Percentiles rank a stretch among this genome's conserved stretches.
These are phyloP conservation scores for Listrodromus nycthemerus DNA, from an alignment of 2,888 invertebrate genomes.

Conservation along the genomic window DNA sequence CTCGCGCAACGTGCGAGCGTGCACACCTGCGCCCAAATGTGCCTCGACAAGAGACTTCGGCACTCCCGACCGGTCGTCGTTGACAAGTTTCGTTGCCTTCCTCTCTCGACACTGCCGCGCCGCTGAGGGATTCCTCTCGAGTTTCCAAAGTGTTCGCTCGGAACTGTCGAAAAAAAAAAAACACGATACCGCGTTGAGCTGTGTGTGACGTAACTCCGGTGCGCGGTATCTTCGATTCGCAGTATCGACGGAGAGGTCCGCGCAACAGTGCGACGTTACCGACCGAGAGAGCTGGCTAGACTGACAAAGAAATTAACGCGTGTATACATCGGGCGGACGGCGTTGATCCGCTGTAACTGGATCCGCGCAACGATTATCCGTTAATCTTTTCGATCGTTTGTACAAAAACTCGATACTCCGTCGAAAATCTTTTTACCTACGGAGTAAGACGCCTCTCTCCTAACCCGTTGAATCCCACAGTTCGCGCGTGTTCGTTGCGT, in stretches of 20 bases:
- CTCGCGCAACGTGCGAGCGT: conserved; percentile 8
- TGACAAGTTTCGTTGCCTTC: conserved; percentile 15
- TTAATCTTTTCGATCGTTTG: not conserved
- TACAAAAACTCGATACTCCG: not conserved
- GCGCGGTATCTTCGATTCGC: not conserved
- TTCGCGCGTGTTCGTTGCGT: not conserved
- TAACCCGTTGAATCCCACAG: not conserved
- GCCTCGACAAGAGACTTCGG: conserved; percentile 3
- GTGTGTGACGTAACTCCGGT: not conserved
- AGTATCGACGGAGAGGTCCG: conserved; percentile 9
- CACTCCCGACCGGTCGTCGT: conserved; percentile 35
- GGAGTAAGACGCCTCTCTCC: not conserved
- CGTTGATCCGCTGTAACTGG: not conserved
- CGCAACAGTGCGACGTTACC: not conserved
- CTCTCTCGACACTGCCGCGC: not conserved
- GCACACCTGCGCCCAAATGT: conserved; percentile 42
- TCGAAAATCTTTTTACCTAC: not conserved
- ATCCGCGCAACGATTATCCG: conserved; percentile 16
- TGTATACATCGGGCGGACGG: not conserved
- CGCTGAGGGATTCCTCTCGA: not conserved
- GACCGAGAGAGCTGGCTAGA: not conserved
- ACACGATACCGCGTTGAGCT: not conserved
- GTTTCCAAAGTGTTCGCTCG: not conserved
- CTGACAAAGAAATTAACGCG: not conserved
- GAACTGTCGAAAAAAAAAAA: not conserved